Base-by-base conservation (phyloP, 2,797 vertebrate species). In the Rousettus madagascariensis region DNA sequence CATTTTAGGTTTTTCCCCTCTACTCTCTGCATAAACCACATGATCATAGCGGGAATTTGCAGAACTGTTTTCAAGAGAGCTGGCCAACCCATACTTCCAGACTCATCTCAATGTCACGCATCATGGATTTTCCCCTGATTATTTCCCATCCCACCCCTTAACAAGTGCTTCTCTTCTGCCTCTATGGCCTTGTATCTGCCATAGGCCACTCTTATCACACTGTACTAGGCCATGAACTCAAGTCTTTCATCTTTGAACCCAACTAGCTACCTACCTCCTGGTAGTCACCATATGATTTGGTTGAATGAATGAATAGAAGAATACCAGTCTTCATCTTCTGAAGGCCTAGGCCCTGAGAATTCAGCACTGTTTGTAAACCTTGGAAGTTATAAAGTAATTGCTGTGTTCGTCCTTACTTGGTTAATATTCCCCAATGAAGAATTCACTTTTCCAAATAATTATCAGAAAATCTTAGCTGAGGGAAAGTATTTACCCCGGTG, bases 381-480 rank as follows among this genome's bases (percentile, higher is more conserved):
- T 83, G 16, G 6, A 79, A 90, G 38, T 88, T 59, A 49, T 16
- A 2, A 4, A 24, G 49, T 43, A 49, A 68, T 75, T 84, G 20
- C 41, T 72, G 4, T 78, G 16, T 90, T 80, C 36, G 80, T 80
- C 59, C 30, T 93, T 90, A 33, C 19, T 84, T 61, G 30, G 28
- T 53, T 95, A 78, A 38, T 65, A 79, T 41, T 82, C 63, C 24
- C 15, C 71, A 82, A 11, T 49, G 43, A 93, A 71, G 38, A 93
- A 43, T 85, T 94, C 4, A 28, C 49, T 94, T 92, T 85, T 63
- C 49, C 59, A 66, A 75, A 71, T 77, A 71, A 93, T 84, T 41
- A 63, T 86, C 43, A 87, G 71, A 91, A 92, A 82, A 61, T 49
- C 66, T 90, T 63, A 36, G 13, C 33, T 53, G 28, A 38, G 28